Conservation (phyloP, 2,888 invertebrate species). For the Timema podura region DNA sequence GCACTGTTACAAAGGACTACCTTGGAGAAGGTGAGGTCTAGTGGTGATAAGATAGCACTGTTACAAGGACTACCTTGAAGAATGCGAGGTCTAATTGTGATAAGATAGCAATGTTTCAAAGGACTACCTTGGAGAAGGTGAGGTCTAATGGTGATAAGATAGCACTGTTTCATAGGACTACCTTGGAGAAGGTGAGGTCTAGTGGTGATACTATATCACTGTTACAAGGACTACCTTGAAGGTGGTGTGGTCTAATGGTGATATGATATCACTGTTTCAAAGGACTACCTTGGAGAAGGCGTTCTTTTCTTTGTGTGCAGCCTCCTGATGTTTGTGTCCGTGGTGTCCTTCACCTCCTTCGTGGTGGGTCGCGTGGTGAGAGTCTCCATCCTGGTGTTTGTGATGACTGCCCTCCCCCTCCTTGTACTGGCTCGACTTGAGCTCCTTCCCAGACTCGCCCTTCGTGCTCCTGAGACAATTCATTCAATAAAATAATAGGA, state of each 20-base stretch:
- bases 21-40: slow-evolving; percentile 26
- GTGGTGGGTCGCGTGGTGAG: slow-evolving; percentile 18
- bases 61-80: slow-evolving; percentile 18
- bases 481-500: no score
- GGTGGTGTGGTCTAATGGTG: no score
- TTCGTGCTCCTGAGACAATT: neutral
- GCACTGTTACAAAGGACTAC: neutral
- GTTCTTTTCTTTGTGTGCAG: slow-evolving; percentile 22
- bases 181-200: no score
- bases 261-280: no score
- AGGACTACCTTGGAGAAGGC: slow-evolving; percentile 24
- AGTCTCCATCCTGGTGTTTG: slow-evolving; percentile 19
- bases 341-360: slow-evolving; percentile 13
- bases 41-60: no score
- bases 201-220: no score
- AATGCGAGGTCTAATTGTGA: no score
- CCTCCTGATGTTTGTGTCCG: slow-evolving; percentile 16
- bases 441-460: slow-evolving; percentile 25
- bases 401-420: slow-evolving; percentile 23
- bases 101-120: no score
- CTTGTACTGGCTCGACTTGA: slow-evolving; percentile 21
- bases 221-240: no score
- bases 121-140: slow-evolving; percentile 13
- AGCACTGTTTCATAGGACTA: no score
- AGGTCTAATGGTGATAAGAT: no score